Conservation (phyloP, 2,113 vertebrate genomes). For the Syngnathus scovelli region DNA sequence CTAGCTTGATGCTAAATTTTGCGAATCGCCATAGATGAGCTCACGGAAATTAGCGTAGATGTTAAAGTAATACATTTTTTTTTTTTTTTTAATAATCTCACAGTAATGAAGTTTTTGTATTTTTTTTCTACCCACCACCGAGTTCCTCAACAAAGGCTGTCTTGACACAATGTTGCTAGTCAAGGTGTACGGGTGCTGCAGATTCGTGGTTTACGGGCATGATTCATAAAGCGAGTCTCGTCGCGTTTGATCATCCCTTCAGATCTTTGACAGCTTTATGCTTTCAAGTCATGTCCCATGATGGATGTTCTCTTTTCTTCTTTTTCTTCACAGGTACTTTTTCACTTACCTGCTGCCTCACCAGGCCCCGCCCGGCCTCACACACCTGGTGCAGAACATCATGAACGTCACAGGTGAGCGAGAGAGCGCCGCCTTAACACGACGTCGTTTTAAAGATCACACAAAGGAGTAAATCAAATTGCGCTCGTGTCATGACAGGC, state of each 20-base stretch:
- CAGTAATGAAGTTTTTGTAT: too few species aligned
- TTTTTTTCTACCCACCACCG: too few species aligned
- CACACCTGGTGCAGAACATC: slow-evolving; percentile 78
- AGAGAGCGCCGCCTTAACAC: slow-evolving; percentile 22
- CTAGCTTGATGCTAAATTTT: not conserved
- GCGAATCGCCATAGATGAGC: too few species aligned
- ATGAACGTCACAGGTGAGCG: slow-evolving; percentile 85
- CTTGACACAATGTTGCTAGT: slow-evolving; percentile 29
- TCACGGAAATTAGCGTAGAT: not conserved
- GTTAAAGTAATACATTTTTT: not conserved
- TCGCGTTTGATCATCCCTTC: slow-evolving; percentile 23
- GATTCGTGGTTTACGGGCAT: slow-evolving; percentile 9
- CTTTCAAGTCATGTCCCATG: slow-evolving; percentile 44
- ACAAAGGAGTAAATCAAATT: slow-evolving; percentile 24
- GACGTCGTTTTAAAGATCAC: slow-evolving; percentile 37
- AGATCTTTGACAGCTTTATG: slow-evolving; percentile 53
- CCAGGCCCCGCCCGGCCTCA: slow-evolving; percentile 76
- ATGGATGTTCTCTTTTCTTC: slow-evolving; percentile 38
- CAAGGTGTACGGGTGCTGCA: slow-evolving; percentile 32
- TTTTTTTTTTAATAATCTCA: too few species aligned
- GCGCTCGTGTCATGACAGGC: slow-evolving; percentile 48
- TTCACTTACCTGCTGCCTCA: slow-evolving; percentile 90
- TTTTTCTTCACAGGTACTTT: slow-evolving; percentile 79
- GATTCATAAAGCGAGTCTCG: slow-evolving; percentile 23
- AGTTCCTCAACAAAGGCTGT: not conserved